Conservation (phyloP, 2,797 vertebrate species). For the Scolopax bukidnonensis region DNA sequence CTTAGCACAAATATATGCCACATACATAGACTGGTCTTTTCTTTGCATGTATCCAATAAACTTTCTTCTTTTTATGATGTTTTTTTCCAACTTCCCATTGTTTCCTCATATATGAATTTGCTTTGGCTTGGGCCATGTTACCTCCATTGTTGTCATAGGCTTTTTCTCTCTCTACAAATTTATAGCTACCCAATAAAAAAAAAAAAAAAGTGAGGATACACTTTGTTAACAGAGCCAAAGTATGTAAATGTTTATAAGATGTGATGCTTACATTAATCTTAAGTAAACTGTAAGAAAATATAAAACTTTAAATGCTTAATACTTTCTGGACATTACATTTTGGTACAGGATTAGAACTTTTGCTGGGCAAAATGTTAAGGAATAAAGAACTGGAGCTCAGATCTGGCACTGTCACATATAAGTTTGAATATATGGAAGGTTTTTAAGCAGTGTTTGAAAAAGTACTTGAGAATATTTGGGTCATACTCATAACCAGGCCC, state of each 20-base stretch:
- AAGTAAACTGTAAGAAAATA: conserved; percentile 36
- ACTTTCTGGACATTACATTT: background rate
- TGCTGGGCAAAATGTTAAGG: background rate
- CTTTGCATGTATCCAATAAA: background rate
- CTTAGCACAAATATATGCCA: conserved; percentile 51
- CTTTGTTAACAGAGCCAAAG: conserved; percentile 30
- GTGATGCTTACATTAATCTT: conserved; percentile 1
- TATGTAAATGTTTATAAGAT: conserved; percentile 42
- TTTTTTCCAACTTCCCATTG: conserved; percentile 35
- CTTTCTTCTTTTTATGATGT: background rate
- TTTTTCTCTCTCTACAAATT: conserved; percentile 10
- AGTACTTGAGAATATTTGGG: background rate
- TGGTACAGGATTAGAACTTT: background rate
- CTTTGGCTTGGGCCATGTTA: background rate
- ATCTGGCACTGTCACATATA: background rate
- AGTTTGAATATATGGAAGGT: background rate
- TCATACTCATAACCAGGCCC: background rate
- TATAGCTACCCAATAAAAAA: conserved; percentile 24
- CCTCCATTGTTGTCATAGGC: background rate
- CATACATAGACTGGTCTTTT: conserved; percentile 9
- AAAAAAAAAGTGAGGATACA: background rate
- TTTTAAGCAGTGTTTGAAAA: background rate
- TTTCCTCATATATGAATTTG: conserved; percentile 22
- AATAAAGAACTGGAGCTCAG: background rate
- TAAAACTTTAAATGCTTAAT: conserved; percentile 15